Conservation (phyloP, 2,113 vertebrate genomes). For the Aleadryas rufinucha region DNA sequence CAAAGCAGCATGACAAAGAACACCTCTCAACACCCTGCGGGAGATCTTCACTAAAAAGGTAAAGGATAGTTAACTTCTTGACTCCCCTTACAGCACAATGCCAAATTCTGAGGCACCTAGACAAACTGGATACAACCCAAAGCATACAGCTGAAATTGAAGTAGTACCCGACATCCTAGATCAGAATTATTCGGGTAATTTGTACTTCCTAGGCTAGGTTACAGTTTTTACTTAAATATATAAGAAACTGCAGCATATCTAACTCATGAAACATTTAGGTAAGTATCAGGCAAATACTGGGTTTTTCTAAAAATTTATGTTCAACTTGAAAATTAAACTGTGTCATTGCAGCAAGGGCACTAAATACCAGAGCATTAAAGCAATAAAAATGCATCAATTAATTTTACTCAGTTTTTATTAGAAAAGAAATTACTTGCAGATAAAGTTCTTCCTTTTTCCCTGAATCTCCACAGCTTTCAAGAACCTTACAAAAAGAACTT, state of each 20-base stretch:
- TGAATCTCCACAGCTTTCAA: background rate
- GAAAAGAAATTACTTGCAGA: background rate
- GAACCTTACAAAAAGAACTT: background rate
- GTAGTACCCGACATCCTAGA: background rate
- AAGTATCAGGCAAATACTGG: background rate
- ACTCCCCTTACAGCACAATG: background rate
- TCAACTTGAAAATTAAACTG: background rate
- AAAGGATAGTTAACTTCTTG: background rate
- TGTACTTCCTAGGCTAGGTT: background rate
- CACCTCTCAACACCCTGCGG: background rate
- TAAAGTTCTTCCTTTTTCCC: background rate
- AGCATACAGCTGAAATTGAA: background rate
- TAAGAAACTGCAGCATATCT: background rate
- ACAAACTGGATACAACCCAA: background rate
- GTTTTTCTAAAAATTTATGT: background rate
- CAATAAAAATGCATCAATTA: background rate
- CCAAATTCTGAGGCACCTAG: background rate
- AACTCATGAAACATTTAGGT: background rate
- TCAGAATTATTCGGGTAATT: background rate
- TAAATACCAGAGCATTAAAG: background rate
- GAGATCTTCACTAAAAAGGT: background rate
- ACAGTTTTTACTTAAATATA: background rate
- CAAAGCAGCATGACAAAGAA: background rate
- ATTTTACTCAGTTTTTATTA: background rate
- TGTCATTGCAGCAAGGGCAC: background rate